Conservation (phyloP, 2,888 invertebrate species). For the Microctonus brassicae region DNA sequence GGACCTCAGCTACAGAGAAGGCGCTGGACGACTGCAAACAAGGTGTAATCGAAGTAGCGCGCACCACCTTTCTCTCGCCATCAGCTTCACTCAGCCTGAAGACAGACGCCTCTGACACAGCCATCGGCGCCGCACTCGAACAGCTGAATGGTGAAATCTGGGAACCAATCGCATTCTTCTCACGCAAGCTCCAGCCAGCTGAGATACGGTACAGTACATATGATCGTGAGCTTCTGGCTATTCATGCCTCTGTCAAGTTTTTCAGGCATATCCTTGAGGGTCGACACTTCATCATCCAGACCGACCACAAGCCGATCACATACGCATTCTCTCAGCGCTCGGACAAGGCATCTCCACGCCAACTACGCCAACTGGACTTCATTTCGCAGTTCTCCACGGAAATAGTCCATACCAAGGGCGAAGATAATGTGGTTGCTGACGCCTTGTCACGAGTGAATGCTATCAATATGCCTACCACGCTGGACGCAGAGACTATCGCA, state of each 20-base stretch:
- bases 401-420: neutral
- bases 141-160: neutral
- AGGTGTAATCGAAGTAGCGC: no score
- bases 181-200: neutral
- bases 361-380: neutral
- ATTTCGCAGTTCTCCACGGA: conserved; percentile 10
- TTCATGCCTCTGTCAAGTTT: neutral
- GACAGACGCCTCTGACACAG: no score
- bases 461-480: neutral
- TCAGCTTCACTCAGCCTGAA: neutral
- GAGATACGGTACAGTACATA: conserved; percentile 16
- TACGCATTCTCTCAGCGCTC: neutral
- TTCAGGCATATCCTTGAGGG: neutral
- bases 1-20: no score
- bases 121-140: no score
- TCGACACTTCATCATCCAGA: neutral
- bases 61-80: no score
- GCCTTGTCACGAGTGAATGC: neutral
- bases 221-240: neutral
- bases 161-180: neutral
- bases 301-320: conserved; percentile 5
- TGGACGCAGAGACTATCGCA: neutral
- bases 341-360: neutral
- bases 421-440: conserved; percentile 3
- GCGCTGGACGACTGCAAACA: no score